phyloP scores from a whole-genome alignment of 2,888 invertebrate species.

The Helicoverpa assulta region DNA sequence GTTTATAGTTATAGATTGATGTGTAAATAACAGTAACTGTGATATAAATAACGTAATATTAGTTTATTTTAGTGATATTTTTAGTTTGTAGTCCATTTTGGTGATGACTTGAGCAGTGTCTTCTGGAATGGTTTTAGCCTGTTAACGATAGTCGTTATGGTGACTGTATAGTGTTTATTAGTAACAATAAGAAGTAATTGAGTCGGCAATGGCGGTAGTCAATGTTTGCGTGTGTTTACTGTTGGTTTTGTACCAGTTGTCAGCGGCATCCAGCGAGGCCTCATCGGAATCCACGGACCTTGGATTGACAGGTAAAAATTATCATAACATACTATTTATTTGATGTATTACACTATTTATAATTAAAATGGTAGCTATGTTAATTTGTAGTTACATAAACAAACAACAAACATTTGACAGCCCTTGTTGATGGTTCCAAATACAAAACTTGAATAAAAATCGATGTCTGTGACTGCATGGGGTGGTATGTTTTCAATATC shows the following conservation, averaged over 20 bases:
- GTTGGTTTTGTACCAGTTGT: conserved; percentile 82
- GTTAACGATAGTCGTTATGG: conserved; percentile 68
- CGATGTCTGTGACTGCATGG: no score
- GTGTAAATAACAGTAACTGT: conserved; percentile 63
- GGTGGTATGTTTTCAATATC: no score
- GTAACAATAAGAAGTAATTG: conserved; percentile 78
- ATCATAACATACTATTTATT: background rate
- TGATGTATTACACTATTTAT: background rate
- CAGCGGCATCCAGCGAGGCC: conserved; percentile 77
- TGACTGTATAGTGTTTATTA: conserved; percentile 78
- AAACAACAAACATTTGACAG: no score
- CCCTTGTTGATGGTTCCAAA: no score
- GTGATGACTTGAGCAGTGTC: conserved; percentile 75
- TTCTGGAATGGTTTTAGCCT: conserved; percentile 61
- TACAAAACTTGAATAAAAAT: no score
- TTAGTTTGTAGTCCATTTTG: conserved; percentile 68
- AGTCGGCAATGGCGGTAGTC: conserved; percentile 81
- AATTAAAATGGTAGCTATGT: no score
- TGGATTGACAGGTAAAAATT: conserved; percentile 78
- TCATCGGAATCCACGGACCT: conserved; percentile 84
- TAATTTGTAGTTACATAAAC: background rate
- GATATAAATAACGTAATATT: conserved; percentile 52
- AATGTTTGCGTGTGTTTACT: conserved; percentile 85
- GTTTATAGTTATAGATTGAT: conserved; percentile 48
- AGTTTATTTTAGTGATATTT: conserved; percentile 67